Conservation (phyloP, 2,113 vertebrate species). For the Synodontis membranacea region DNA sequence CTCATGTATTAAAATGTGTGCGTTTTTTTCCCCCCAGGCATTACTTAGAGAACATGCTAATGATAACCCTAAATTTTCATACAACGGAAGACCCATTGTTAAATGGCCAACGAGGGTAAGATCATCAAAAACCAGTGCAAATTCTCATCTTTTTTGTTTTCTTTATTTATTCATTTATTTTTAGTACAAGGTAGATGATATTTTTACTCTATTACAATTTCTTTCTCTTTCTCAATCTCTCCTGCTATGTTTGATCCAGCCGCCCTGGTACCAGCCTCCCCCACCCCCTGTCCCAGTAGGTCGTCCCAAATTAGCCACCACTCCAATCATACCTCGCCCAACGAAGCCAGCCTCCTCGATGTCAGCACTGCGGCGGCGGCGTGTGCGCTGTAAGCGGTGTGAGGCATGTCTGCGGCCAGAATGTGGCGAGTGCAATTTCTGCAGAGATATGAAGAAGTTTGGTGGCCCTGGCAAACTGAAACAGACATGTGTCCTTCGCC, state of each 20-base stretch:
- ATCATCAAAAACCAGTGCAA: not conserved
- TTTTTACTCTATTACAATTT: not conserved
- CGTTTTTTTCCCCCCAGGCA: slow-evolving; percentile 66
- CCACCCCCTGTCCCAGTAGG: slow-evolving; percentile 58
- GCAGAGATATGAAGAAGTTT: slow-evolving; percentile 95
- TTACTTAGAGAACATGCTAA: slow-evolving; percentile 82
- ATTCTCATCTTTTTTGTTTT: not conserved
- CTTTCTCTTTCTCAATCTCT: not conserved
- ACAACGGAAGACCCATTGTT: slow-evolving; percentile 92
- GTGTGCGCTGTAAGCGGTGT: slow-evolving; percentile 91
- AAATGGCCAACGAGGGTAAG: slow-evolving; percentile 93
- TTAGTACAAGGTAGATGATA: too few relatives aligned
- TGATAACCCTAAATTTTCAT: slow-evolving; percentile 85
- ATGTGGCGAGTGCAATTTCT: slow-evolving; percentile 92
- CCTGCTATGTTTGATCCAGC: slow-evolving; percentile 57
- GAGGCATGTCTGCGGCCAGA: slow-evolving; percentile 88
- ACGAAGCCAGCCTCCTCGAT: slow-evolving; percentile 81
- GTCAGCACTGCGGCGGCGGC: slow-evolving; percentile 83
- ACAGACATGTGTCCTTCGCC: slow-evolving; percentile 88
- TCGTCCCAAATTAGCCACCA: slow-evolving; percentile 69
- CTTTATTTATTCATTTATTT: not conserved
- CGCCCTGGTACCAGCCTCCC: slow-evolving; percentile 75
- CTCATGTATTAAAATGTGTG: not conserved
- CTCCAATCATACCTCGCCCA: slow-evolving; percentile 55
- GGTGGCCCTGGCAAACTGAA: slow-evolving; percentile 93